A percentile compares a stretch with the other conserved stretches of the same genome.
Conservation (phyloP, 1,140 invertebrate species). For the Monochamus saltuarius region DNA sequence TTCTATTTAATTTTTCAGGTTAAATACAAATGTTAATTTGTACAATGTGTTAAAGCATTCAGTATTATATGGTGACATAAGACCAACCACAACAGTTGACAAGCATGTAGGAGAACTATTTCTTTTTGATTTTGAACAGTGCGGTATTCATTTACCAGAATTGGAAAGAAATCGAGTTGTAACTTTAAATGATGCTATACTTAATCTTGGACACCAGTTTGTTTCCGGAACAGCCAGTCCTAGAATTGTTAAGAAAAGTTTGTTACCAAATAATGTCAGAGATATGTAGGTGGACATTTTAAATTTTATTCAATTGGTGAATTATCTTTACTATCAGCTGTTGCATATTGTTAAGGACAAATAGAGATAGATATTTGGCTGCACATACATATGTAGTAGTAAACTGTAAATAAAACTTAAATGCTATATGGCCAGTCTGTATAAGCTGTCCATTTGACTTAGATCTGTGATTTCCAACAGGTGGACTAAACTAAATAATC, state of each 20-base stretch:
- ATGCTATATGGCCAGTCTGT: too few species aligned
- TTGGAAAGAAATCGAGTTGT: conserved; percentile 75
- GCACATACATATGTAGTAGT: too few species aligned
- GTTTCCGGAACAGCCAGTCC: conserved; percentile 73
- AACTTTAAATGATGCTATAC: conserved; percentile 75
- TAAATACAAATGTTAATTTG: conserved; percentile 86
- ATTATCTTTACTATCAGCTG: too few species aligned
- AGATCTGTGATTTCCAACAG: too few species aligned
- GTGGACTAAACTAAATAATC: too few species aligned
- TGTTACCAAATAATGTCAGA: conserved; percentile 68
- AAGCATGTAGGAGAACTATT: conserved; percentile 85
- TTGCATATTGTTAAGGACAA: too few species aligned
- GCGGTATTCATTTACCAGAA: conserved; percentile 91
- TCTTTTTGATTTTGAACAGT: conserved; percentile 95
- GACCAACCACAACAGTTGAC: conserved; percentile 73
- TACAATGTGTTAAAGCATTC: conserved; percentile 76
- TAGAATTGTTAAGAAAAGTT: conserved; percentile 61
- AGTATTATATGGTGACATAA: conserved; percentile 68
- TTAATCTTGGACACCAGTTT: conserved; percentile 79
- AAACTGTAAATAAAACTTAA: too few species aligned
- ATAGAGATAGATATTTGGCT: too few species aligned
- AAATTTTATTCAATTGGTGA: conserved; percentile 60
- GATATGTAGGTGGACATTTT: conserved; percentile 22
- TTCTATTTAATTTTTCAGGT: conserved; percentile 53
- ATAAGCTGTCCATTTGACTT: too few species aligned